Evolutionary conservation across 2,113 vertebrate genomes (phyloP).

Genomic region (Hemiprocne comata): DNA sequence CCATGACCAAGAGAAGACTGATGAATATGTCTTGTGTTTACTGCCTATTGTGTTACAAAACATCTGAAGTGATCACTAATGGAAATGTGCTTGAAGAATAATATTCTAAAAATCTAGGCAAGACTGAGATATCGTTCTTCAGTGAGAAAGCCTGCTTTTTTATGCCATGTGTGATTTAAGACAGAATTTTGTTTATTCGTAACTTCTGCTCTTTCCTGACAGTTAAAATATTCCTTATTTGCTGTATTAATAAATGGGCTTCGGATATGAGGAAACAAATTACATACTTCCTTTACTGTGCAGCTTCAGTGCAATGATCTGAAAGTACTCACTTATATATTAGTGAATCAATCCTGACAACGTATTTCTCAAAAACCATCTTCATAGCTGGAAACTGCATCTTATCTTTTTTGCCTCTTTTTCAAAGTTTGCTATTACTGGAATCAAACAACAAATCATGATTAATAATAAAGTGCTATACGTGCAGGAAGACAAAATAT

Average conservation of each 20-base stretch:
- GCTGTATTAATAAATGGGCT: background rate
- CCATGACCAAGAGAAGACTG: background rate
- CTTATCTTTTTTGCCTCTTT: background rate
- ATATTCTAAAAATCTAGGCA: background rate
- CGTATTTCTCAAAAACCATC: background rate
- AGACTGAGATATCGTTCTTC: background rate
- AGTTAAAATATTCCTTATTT: constrained; percentile 17
- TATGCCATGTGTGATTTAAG: background rate
- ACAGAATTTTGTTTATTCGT: constrained; percentile 24
- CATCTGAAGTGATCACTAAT: background rate
- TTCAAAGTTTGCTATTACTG: background rate
- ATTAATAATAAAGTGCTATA: background rate
- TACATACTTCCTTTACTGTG: background rate
- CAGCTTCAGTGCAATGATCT: constrained; percentile 8
- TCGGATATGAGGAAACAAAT: constrained; percentile 21
- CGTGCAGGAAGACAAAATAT: background rate
- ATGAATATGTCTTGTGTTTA: background rate
- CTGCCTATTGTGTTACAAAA: background rate
- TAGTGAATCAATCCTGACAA: constrained; percentile 35
- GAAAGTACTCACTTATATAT: background rate
- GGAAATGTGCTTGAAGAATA: background rate
- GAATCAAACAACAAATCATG: constrained; percentile 6
- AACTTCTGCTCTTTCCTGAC: background rate
- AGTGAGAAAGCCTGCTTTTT: background rate
- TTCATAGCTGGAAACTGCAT: background rate